Base-by-base conservation (phyloP, 2,113 vertebrate species). In the Castor canadensis region DNA sequence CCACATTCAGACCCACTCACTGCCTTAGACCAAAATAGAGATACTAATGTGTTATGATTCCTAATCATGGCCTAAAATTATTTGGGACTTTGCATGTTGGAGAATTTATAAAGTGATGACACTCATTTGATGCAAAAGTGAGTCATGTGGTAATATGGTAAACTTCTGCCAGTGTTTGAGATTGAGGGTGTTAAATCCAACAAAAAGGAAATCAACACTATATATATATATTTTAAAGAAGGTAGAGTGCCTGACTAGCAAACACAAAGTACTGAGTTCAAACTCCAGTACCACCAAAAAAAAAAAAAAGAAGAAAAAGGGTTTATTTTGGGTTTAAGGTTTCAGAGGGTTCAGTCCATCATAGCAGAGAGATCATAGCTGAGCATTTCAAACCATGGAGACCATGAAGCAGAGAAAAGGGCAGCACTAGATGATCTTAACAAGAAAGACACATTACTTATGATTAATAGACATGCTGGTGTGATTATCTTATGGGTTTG, bases 1-100 rank as follows among this genome's bases (percentile, higher is more conserved):
- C 62, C 40, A 17, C 11, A 28, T 58, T 15, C 40, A 40, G 24
- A 73, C 38, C 22, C 20, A 66, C 19, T 90, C 35, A 38, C 1
- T 64, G 60, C 77, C 60, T 88, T 54, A 72, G 30, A 76, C 47
- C 43, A 95, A 87, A 95, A 85, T 35, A 69, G 58, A 69, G 91
- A 47, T 40, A 64, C 12, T 73, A 73, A 60, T 92, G 75, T 38
- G 75, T 62, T 22, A 56, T 47, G 71, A 88, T 54, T 91, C 79
- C 52, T 73, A 79, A 11, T 38, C 54, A 82, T 71, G 43, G n/a
- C 38, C 67, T 56, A 95, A 60, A 97, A 64, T 60, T 72, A 47
- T 76, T 11, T 60, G 38, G n/a, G 47, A 77, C n/a, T 86, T 90
- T 72, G 20, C 49, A 45, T 69, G 58, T 30, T 47, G 1, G n/a